Conservation (phyloP, 2,888 invertebrate genomes). For the Ecdyonurus torrentis region DNA sequence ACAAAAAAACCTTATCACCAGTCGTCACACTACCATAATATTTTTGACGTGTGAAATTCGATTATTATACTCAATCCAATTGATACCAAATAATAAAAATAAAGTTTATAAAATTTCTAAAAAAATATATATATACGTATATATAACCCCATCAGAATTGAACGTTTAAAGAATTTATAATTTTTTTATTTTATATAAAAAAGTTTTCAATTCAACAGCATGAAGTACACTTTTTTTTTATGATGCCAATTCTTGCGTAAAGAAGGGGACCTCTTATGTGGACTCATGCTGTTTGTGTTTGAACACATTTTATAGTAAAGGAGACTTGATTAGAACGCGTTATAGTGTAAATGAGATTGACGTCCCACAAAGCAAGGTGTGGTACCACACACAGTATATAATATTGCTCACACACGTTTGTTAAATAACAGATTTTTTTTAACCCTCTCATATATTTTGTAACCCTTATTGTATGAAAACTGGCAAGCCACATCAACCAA, state of each 20-base stretch:
- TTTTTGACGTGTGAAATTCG: not conserved
- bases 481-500: too few species aligned
- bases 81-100: not conserved
- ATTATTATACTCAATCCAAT: not conserved
- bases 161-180: not conserved
- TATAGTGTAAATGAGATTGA: too few species aligned
- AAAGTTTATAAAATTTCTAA: not conserved
- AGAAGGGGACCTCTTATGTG: not conserved
- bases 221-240: not conserved
- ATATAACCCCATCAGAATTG: not conserved
- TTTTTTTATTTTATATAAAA: not conserved
- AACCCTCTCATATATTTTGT: too few species aligned
- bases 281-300: not conserved
- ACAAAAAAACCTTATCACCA: not conserved
- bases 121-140: too few species aligned
- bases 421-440: too few species aligned
- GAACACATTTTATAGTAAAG: not conserved
- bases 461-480: too few species aligned
- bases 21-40: not conserved
- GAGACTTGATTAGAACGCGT: not conserved
- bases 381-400: not conserved
- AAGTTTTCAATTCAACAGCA: not conserved
- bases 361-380: too few species aligned
- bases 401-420: too few species aligned
- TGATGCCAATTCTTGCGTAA: not conserved